Evolutionary conservation across 2,113 vertebrate genomes (phyloP).

Genomic region (Sisor rabdophorus): DNA sequence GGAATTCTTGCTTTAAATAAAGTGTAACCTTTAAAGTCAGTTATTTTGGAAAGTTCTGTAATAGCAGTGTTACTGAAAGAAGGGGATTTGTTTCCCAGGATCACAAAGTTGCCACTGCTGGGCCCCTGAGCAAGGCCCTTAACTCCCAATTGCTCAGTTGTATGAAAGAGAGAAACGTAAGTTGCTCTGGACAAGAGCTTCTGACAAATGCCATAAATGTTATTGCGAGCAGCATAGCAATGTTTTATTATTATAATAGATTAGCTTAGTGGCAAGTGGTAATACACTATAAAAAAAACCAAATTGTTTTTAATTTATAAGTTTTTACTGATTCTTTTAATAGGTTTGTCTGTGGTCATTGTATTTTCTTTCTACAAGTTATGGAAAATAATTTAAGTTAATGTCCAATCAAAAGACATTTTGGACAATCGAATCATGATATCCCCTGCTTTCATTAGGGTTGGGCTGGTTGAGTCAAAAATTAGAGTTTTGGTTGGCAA

Average conservation of each 20-base stretch:
- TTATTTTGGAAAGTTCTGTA: neutral
- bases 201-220: too few species aligned
- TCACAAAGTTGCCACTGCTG: too few species aligned
- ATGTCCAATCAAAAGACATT: neutral
- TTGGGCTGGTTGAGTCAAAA: constrained; percentile 96
- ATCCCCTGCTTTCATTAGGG: constrained; percentile 66
- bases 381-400: neutral
- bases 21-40: neutral
- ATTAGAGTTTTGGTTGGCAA: constrained; percentile 94
- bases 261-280: neutral
- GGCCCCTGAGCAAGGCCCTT: too few species aligned
- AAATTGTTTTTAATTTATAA: neutral
- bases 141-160: too few species aligned
- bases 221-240: neutral
- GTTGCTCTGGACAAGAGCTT: too few species aligned
- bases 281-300: neutral
- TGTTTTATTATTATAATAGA: neutral
- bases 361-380: neutral
- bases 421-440: neutral
- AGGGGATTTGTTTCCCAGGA: too few species aligned
- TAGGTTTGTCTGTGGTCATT: neutral
- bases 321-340: too few species aligned
- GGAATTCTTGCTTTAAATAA: neutral
- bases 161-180: too few species aligned
- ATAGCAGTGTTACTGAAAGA: neutral